These are phyloP conservation scores for Terebella lapidaria DNA, from an alignment of 2,888 invertebrate genomes.

Conservation along the genomic window DNA sequence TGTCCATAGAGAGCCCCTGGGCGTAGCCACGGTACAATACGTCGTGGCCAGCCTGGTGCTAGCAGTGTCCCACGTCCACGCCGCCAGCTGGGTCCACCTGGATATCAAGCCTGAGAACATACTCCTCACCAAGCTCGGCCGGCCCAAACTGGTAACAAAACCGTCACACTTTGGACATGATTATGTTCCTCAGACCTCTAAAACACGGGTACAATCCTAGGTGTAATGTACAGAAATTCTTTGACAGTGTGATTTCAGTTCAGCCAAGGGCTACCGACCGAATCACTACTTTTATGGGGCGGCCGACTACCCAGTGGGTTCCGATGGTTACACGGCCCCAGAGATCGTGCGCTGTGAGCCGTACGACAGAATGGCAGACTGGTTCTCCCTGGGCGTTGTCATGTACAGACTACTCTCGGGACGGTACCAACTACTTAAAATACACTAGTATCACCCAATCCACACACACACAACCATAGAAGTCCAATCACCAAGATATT, in stretches of 20 bases:
- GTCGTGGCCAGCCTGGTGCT: background rate
- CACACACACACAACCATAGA: slow-evolving; percentile 2
- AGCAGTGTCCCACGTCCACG: background rate
- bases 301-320: background rate
- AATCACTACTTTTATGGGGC: background rate
- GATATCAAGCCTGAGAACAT: background rate
- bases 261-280: background rate
- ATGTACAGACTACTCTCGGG: background rate
- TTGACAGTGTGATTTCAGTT: background rate
- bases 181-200: background rate
- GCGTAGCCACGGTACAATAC: background rate
- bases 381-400: background rate
- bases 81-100: background rate
- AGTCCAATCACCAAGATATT: too few relatives aligned
- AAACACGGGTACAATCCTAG: too few relatives aligned
- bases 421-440: background rate
- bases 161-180: background rate
- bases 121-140: background rate
- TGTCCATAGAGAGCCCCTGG: too few relatives aligned
- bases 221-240: too few relatives aligned
- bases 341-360: background rate
- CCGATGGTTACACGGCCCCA: background rate
- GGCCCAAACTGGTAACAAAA: background rate
- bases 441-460: background rate
- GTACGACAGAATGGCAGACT: background rate